Base-by-base conservation (phyloP, 2,888 invertebrate genomes). In the Trichogramma evanescens region DNA sequence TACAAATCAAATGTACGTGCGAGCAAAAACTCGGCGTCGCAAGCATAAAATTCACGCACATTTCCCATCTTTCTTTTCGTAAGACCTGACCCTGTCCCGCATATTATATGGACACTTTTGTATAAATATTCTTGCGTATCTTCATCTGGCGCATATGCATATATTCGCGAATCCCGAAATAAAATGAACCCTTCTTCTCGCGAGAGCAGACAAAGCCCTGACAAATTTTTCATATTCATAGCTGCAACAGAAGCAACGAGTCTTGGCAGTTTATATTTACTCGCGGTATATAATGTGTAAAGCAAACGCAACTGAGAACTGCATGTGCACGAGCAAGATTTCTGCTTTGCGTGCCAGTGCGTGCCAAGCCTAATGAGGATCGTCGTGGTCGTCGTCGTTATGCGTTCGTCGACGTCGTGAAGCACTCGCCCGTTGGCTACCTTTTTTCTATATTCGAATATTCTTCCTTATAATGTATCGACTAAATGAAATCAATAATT, bases 331-430 rank as follows among this genome's bases (percentile, higher is more conserved):
- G 65, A 26, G 26, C 26, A 26, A 26, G 26, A 26, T 26, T 3
- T 26, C 26, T 26, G 26, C 26, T 26, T 42, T 57, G 13, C 54
- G 50, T 41, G 13, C 40, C 46, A 43, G 40, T 66, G 69, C 69
- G 69, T 68, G 68, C 67, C 67, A 63, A 61, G 60, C 68, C 70
- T 73, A 73, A 73, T 70, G 73, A 73, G 71, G 66, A 68, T 62
- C 65, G 66, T 54, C 50, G 58, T 39, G 54, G 59, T 4, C 46
- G 54, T 26, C 7, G 50, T 45, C 44, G 41, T 38, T 6, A 26
- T 26, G 26, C 26, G 26, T 26, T 26, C 26, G 26, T 26, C 26
- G 26, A 26, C 26, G 26, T 26, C 26, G 26, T 26, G 26, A 26
- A 26, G 26, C 26, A 26, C 26, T 26, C 26, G 26, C 26, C 3